Percentiles rank a stretch among this genome's conserved stretches.
Evolutionary conservation across 2,888 invertebrate species (phyloP).

Genomic region (Odiellus spinosus): DNA sequence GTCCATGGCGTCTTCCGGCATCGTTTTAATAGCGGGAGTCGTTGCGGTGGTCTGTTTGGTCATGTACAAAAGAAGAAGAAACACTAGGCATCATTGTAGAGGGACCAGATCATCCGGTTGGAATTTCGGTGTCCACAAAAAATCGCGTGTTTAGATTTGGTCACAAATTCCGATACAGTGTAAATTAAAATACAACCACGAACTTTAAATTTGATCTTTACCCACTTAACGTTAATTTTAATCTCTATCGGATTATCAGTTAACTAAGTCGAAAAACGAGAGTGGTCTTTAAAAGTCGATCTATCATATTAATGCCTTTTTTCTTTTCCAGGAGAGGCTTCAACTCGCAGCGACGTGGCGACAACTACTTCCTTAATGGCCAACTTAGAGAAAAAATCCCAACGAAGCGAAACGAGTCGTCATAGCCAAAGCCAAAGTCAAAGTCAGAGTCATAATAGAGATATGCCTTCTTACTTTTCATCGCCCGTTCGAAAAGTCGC

Average conservation of each 20-base stretch:
- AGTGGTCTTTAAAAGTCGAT: too few relatives aligned
- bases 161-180: neutral
- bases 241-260: too few relatives aligned
- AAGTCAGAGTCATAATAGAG: slow-evolving; percentile 12
- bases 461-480: slow-evolving; percentile 18
- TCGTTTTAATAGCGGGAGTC: slow-evolving; percentile 19
- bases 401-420: slow-evolving; percentile 8
- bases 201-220: too few relatives aligned
- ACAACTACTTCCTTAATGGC: slow-evolving; percentile 18
- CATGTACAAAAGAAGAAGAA: slow-evolving; percentile 15
- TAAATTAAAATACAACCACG: too few relatives aligned
- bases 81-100: slow-evolving; percentile 16
- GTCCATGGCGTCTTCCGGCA: slow-evolving; percentile 19
- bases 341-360: slow-evolving; percentile 16
- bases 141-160: neutral
- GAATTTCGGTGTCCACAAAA: too few relatives aligned
- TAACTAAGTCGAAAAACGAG: too few relatives aligned
- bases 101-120: slow-evolving; percentile 4
- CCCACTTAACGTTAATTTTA: too few relatives aligned
- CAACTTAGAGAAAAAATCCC: slow-evolving; percentile 16
- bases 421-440: slow-evolving; percentile 11
- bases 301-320: neutral
- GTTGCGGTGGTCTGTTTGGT: slow-evolving; percentile 20
- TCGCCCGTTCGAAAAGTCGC: slow-evolving; percentile 17
- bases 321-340: slow-evolving; percentile 6